Percentiles rank a stretch among this genome's conserved stretches.
phyloP scores from a whole-genome alignment of 2,113 vertebrate genomes.

The Pelmatolapia mariae region DNA sequence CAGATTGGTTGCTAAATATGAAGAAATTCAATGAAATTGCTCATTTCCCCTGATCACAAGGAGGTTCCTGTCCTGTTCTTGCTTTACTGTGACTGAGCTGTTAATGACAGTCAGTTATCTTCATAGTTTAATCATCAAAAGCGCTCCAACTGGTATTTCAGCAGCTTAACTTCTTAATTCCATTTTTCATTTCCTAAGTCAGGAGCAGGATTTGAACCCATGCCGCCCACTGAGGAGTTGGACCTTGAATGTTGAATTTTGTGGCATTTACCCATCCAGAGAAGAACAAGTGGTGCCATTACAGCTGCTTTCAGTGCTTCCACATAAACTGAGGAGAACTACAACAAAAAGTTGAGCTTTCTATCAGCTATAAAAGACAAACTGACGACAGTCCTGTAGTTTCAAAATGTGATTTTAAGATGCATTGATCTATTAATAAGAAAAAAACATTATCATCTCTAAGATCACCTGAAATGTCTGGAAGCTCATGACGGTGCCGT shows the following conservation, averaged over 20 bases:
- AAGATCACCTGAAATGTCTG: conserved; percentile 82
- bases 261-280: not conserved
- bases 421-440: not conserved
- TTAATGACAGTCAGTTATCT: not conserved
- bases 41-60: rapidly evolving
- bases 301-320: not conserved
- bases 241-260: not conserved
- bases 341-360: not conserved
- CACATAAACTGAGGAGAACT: not conserved
- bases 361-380: not conserved
- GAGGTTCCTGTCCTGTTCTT: not conserved
- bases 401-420: not conserved
- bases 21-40: not conserved
- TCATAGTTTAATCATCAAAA: not conserved
- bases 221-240: not conserved
- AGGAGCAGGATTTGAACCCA: not conserved
- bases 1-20: not conserved
- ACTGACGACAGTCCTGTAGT: not conserved
- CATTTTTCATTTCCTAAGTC: not conserved
- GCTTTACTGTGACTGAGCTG: not conserved
- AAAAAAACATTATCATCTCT: rapidly evolving
- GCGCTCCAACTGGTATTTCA: not conserved
- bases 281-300: not conserved
- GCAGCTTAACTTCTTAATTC: not conserved
- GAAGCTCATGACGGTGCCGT: conserved; percentile 78